Evolutionary conservation across 2,797 vertebrate species (phyloP).

Genomic region (Eospalax fontanierii): DNA sequence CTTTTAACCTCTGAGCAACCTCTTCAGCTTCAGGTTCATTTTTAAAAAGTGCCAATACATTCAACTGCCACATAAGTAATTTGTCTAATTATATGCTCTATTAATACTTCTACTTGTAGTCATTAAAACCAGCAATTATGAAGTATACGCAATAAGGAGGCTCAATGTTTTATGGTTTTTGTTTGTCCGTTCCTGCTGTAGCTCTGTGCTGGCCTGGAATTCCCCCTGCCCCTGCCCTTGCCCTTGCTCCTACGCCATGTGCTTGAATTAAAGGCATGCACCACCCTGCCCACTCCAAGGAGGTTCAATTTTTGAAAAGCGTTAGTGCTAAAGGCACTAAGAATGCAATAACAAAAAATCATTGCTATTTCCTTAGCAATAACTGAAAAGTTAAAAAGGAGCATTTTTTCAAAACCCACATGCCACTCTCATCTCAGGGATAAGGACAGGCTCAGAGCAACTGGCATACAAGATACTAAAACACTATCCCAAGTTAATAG

Average conservation of each 20-base stretch:
- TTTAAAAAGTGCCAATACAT: constrained; percentile 26
- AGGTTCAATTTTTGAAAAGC: constrained; percentile 61
- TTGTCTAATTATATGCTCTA: constrained; percentile 30
- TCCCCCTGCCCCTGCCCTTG: no score
- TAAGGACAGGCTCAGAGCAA: constrained; percentile 24
- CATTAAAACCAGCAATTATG: constrained; percentile 56
- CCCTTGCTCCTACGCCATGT: no score
- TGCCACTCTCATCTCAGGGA: constrained; percentile 30
- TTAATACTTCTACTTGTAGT: constrained; percentile 49
- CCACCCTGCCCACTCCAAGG: neutral
- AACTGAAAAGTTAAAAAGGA: neutral
- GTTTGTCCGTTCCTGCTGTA: no score
- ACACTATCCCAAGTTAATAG: neutral
- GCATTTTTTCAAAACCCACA: constrained; percentile 36
- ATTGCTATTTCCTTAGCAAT: constrained; percentile 23
- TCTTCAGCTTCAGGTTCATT: no score
- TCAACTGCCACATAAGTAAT: constrained; percentile 50
- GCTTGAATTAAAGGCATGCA: no score
- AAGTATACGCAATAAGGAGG: constrained; percentile 41
- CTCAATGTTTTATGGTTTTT: constrained; percentile 29
- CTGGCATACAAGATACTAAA: constrained; percentile 13
- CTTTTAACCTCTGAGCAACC: no score
- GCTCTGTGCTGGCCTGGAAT: no score
- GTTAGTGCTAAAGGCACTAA: constrained; percentile 25
- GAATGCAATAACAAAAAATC: constrained; percentile 33